Evolutionary conservation across 2,113 vertebrate species (phyloP), one percentile per base, ranked within the genome.

Genomic region (Crypturellus undulatus): DNA sequence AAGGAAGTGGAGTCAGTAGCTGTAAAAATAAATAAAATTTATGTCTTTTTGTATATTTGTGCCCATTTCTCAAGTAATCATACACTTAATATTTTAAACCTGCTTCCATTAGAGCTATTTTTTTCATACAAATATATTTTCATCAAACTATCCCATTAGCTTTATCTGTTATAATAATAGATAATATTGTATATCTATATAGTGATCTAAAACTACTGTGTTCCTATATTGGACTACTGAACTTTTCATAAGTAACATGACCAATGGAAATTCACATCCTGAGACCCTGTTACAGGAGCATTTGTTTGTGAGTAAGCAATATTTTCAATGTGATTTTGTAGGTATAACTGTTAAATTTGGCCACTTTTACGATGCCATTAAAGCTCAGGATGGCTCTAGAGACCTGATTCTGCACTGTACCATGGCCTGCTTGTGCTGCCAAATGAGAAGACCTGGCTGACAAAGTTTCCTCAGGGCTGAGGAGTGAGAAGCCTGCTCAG

Each of bases 11-110:
- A 97, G 65, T 93, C 65, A 87, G 76, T 94, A 96, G 82, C 73
- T 97, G 84, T 92, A 95, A 96, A 94, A 96, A 96, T 94, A 96
- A 95, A 95, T 95, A 96, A 34, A 54, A 90, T 83, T 89, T 13
- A 14, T 96, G 84, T 89, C 28, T 92, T 93, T 93, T 89, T 65
- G 21, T 73, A 26, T 47, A 5, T 70, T 88, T 93, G 69, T 81
- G 91, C 80, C 87, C 94, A 85, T 45, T 93, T 95, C 59, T 92
- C 79, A 69, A 80, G 63, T 95, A 96, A 94, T 94, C 51, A 92
- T 43, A 86, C 13, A 64, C 25, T 90, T 43, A 92, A 6, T 25
- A 6, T 92, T 92, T 89, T 76, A 94, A 82, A 71, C 72, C 79
- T 95, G 89, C 34, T 95, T 95, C 60, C 52, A 92, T 56, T 81